Percentiles rank a stretch among this genome's conserved stretches.
Conservation (phyloP, 2,888 invertebrate species). For the Caenorhabditis sulstoni region DNA sequence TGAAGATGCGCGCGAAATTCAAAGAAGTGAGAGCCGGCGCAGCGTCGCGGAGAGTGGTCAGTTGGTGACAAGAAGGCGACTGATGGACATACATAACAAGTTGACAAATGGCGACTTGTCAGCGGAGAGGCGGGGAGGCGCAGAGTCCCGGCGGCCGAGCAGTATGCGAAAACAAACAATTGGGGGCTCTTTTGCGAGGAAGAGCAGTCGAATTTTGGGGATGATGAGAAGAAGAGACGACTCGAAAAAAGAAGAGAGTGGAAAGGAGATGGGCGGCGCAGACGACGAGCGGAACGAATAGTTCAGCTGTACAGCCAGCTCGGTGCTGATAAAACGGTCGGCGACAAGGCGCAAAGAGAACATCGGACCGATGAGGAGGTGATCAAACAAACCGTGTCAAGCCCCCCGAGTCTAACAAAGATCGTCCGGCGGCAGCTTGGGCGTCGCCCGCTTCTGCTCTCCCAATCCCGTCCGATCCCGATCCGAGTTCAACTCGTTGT, state of each 20-base stretch:
- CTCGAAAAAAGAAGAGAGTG: not conserved
- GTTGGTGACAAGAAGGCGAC: constrained; percentile 51
- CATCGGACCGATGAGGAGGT: constrained; percentile 20
- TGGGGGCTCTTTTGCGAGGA: constrained; percentile 49
- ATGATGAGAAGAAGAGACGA: constrained; percentile 44
- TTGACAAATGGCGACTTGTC: constrained; percentile 58
- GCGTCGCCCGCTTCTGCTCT: too few species aligned
- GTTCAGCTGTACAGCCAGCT: constrained; percentile 41
- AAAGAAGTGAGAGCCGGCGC: constrained; percentile 4
- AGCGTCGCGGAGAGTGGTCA: constrained; percentile 28
- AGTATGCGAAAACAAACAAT: constrained; percentile 58
- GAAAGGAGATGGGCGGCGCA: constrained; percentile 34
- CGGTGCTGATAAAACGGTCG: constrained; percentile 41
- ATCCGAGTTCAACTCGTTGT: not conserved
- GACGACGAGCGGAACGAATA: constrained; percentile 32
- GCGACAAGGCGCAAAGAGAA: constrained; percentile 16
- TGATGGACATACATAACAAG: constrained; percentile 56
- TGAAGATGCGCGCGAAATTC: constrained; percentile 25
- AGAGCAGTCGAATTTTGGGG: constrained; percentile 44
- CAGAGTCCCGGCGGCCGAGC: constrained; percentile 35
- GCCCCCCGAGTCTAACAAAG: not conserved
- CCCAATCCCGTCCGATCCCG: too few species aligned
- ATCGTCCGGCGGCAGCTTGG: too few species aligned
- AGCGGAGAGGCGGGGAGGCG: constrained; percentile 37
- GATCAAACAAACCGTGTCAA: constrained; percentile 45